phyloP scores from a whole-genome alignment of 2,797 vertebrate species.

The Lacerta bilineata region DNA sequence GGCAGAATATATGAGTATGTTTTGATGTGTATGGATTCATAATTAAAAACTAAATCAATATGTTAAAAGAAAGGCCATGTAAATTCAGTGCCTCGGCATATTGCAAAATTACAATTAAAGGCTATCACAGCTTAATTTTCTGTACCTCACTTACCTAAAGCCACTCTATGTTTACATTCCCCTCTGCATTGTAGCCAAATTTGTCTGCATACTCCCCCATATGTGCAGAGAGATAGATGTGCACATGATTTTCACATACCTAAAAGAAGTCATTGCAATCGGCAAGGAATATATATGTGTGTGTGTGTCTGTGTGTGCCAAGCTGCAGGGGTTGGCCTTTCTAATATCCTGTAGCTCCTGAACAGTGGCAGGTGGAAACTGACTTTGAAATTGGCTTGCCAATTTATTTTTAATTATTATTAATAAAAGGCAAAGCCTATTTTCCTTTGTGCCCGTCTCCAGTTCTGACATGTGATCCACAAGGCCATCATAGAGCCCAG shows the following conservation, averaged over 20 bases:
- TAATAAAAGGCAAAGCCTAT: constrained; percentile 48
- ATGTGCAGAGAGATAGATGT: neutral
- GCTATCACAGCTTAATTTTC: neutral
- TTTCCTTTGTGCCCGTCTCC: constrained; percentile 38
- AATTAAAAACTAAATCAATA: constrained; percentile 30
- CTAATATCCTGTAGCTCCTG: constrained; percentile 31
- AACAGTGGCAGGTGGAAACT: constrained; percentile 40
- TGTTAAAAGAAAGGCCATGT: neutral
- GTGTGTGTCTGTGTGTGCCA: neutral
- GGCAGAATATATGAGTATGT: neutral
- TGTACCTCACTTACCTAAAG: neutral
- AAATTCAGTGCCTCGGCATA: constrained; percentile 19
- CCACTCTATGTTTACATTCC: neutral
- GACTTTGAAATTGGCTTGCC: constrained; percentile 37
- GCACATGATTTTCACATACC: neutral
- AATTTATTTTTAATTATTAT: constrained; percentile 54
- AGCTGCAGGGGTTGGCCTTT: neutral
- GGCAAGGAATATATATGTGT: neutral
- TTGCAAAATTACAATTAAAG: neutral
- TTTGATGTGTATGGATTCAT: neutral
- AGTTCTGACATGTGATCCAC: constrained; percentile 26
- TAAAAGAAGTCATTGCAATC: neutral
- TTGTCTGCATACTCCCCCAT: neutral
- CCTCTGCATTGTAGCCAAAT: neutral
- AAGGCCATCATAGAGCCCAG: constrained; percentile 36